A percentile compares a stretch with the other conserved stretches of the same genome.
Conservation (phyloP, 2,113 vertebrate genomes). For the Orycteropus afer region DNA sequence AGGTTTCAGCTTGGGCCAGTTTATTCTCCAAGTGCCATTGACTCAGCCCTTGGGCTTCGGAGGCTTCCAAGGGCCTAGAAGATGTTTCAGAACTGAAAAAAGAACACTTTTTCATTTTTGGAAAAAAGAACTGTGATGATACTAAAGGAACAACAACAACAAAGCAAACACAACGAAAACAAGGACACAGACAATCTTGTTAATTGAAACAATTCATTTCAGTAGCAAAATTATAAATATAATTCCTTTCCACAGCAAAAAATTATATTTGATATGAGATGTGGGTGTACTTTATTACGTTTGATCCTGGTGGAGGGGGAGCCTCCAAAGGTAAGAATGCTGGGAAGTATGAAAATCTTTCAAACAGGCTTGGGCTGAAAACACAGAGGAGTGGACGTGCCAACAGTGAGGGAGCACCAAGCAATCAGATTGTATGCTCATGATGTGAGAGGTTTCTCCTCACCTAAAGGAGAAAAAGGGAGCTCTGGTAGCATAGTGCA, state of each 20-base stretch:
- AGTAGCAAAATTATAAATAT: not conserved
- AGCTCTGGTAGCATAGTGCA: too few relatives aligned
- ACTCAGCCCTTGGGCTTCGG: constrained; percentile 8
- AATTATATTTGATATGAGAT: not conserved
- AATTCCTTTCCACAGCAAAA: not conserved
- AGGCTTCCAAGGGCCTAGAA: not conserved
- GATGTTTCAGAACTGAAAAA: not conserved
- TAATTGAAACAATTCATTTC: not conserved
- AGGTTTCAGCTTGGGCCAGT: not conserved
- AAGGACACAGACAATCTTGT: not conserved
- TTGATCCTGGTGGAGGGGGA: not conserved
- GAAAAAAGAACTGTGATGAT: not conserved
- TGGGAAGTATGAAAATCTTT: not conserved
- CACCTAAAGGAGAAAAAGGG: too few relatives aligned
- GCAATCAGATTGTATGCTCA: accelerated
- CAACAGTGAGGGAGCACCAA: not conserved
- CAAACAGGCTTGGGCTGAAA: not conserved
- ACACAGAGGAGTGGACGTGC: not conserved
- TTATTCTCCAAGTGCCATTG: not conserved
- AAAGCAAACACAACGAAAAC: not conserved
- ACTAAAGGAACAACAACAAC: not conserved
- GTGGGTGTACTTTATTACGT: not conserved
- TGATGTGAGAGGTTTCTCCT: not conserved
- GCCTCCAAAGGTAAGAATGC: not conserved
- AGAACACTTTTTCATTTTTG: too few relatives aligned